Base-by-base conservation (phyloP, 2,113 vertebrate species). In the Accipiter cooperii region DNA sequence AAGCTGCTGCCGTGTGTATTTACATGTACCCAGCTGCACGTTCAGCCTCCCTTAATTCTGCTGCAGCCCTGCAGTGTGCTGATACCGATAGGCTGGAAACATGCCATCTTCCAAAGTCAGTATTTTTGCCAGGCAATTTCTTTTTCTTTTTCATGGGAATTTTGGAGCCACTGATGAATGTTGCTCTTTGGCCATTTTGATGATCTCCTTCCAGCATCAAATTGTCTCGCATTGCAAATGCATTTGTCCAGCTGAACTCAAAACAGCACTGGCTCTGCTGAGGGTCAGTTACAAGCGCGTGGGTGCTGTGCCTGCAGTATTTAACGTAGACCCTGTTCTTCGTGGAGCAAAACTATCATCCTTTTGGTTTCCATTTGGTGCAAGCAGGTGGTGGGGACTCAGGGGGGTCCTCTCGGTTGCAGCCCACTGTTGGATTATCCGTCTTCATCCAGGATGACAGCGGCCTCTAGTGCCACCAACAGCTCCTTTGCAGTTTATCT, bases 401-500 rank as follows among this genome's bases (percentile, higher is more conserved):
- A 3, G 11, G 36, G 51, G 46, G 6, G 3, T 46, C 38, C 13
- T 22, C 29, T 17, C 38, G 33, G 9, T 31, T 51, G 29, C 38
- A 70, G 79, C 46, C n/a, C 28, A 2, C 11, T 18, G 57, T 29
- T 42, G 77, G 42, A 9, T 87, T 21, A 8, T 47, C 65, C 2
- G 0, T 58, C 31, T 60, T 79, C 79, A 10, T 8, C 74, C 8
- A 2, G 90, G 58, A 3, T 51, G 81, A 94, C 78, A 97, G 95
- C 84, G 91, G 60, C 91, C 91, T 74, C 95, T 96, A 93, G 93
- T 85, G 95, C 92, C 79, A 13, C 49, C 15, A 5, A 13, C 34
- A 58, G 34, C 85, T 84, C 60, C 38, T 73, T 29, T 18, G 17
- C 57, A 9, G 61, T 63, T 47, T 10, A 1, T 28, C 58, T 51